A percentile compares a stretch with the other conserved stretches of the same genome.
Conservation (phyloP, 2,113 vertebrate species). For the Cottus gobio region DNA sequence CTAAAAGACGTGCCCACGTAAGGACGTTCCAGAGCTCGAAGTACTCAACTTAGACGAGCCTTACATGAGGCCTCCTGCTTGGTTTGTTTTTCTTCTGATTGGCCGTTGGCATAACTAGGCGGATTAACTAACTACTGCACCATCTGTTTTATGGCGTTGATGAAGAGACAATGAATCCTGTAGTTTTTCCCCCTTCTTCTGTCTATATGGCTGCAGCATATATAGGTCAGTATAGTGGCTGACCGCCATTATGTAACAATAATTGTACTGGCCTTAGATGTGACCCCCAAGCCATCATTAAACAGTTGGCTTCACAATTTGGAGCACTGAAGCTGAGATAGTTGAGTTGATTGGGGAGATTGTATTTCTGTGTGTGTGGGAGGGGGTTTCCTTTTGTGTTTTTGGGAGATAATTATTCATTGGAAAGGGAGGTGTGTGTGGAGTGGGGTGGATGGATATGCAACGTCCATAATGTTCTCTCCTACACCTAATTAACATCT, state of each 20-base stretch:
- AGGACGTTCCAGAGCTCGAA: background rate
- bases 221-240: slow-evolving; percentile 48
- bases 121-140: slow-evolving; percentile 56
- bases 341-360: slow-evolving; percentile 18
- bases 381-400: slow-evolving; percentile 1
- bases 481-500: background rate
- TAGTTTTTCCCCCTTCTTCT: background rate
- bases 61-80: slow-evolving; percentile 25
- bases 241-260: slow-evolving; percentile 54
- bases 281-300: slow-evolving; percentile 41
- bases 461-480: background rate
- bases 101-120: slow-evolving; percentile 37
- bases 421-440: background rate
- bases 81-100: slow-evolving; percentile 49
- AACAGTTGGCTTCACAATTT: slow-evolving; percentile 52
- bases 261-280: slow-evolving; percentile 45
- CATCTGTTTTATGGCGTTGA: slow-evolving; percentile 63
- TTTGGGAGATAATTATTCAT: slow-evolving; percentile 6
- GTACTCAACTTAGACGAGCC: slow-evolving; percentile 3
- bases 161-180: slow-evolving; percentile 40
- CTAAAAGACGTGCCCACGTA: background rate
- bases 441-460: background rate
- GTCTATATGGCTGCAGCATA: slow-evolving; percentile 39
- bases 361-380: background rate
- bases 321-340: slow-evolving; percentile 25